Percentiles rank a stretch among this genome's conserved stretches.
These are phyloP conservation scores for Jordanella pulchra DNA, from an alignment of 2,797 vertebrate species.

Conservation along the genomic window DNA sequence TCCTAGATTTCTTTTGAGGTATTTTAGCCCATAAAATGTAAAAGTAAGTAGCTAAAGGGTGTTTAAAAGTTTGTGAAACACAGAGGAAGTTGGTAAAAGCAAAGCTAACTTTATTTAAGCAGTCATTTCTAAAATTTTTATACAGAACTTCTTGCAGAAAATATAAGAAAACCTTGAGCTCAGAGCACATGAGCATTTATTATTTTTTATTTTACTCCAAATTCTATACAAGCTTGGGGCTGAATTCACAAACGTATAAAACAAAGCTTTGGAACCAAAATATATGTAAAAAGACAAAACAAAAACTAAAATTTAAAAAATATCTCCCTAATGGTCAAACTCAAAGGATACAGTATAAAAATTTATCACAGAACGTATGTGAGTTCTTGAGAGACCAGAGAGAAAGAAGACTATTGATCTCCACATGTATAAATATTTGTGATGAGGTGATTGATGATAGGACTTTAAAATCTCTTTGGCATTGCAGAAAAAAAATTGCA, in stretches of 20 bases:
- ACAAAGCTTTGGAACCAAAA: not conserved
- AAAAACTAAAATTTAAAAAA: not conserved
- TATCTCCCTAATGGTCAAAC: not conserved
- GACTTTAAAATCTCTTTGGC: conserved; percentile 67
- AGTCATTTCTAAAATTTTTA: too few relatives aligned
- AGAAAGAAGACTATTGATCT: conserved; percentile 48
- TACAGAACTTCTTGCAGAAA: not conserved
- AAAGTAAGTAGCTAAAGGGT: conserved; percentile 4
- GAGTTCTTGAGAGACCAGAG: conserved; percentile 33
- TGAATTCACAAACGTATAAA: not conserved
- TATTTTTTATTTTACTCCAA: too few relatives aligned
- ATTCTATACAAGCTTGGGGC: not conserved
- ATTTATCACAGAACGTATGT: conserved; percentile 21
- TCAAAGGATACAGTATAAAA: not conserved
- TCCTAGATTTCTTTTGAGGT: not conserved
- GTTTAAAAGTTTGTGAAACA: conserved; percentile 11
- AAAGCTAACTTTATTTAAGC: not conserved
- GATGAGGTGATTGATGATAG: conserved; percentile 75
- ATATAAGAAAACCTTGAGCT: not conserved
- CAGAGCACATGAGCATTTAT: too few relatives aligned
- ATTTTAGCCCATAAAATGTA: not conserved
- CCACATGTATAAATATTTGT: conserved; percentile 65
- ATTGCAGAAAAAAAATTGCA: conserved; percentile 70
- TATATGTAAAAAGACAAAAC: not conserved
- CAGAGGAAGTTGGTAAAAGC: not conserved